A percentile compares a stretch with the other conserved stretches of the same genome.
phyloP scores from a whole-genome alignment of 2,888 invertebrate species.

The Yponomeuta evonymella region DNA sequence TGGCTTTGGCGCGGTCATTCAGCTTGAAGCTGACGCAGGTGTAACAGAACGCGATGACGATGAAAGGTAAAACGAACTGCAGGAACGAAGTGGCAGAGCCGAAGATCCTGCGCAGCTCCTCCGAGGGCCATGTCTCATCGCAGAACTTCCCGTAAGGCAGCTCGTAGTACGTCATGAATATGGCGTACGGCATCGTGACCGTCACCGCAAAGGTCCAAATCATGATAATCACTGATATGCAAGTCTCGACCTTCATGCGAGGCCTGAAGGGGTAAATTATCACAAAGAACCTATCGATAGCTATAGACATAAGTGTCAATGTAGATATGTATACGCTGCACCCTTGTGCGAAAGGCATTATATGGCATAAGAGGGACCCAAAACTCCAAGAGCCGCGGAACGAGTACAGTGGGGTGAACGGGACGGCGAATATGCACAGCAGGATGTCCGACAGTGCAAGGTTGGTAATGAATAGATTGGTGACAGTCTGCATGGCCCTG shows the following conservation, averaged over 20 bases:
- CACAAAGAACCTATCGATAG: constrained; percentile 97
- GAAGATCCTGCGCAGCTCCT: constrained; percentile 85
- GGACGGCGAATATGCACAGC: constrained; percentile 94
- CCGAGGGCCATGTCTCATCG: constrained; percentile 94
- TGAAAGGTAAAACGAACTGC: constrained; percentile 96
- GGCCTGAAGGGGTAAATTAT: constrained; percentile 97
- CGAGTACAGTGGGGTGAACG: constrained; percentile 96
- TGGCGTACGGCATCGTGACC: constrained; percentile 93
- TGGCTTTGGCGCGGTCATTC: constrained; percentile 87
- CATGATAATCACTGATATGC: constrained; percentile 87
- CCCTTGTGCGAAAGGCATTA: constrained; percentile 95
- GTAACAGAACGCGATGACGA: constrained; percentile 96
- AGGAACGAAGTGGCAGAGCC: constrained; percentile 91
- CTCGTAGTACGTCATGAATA: constrained; percentile 83
- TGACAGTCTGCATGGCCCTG: constrained; percentile 97
- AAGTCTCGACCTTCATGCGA: constrained; percentile 91
- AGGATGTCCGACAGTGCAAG: constrained; percentile 96
- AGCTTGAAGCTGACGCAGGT: constrained; percentile 92
- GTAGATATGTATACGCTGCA: constrained; percentile 98
- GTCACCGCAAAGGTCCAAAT: constrained; percentile 94
- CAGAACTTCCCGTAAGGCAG: constrained; percentile 78
- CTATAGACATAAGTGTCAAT: constrained; percentile 96
- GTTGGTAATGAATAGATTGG: constrained; percentile 98
- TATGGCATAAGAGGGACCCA: constrained; percentile 91
- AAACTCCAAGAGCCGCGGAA: constrained; percentile 96